Conservation (phyloP, 2,797 vertebrate species). For the Crypturellus tataupa region DNA sequence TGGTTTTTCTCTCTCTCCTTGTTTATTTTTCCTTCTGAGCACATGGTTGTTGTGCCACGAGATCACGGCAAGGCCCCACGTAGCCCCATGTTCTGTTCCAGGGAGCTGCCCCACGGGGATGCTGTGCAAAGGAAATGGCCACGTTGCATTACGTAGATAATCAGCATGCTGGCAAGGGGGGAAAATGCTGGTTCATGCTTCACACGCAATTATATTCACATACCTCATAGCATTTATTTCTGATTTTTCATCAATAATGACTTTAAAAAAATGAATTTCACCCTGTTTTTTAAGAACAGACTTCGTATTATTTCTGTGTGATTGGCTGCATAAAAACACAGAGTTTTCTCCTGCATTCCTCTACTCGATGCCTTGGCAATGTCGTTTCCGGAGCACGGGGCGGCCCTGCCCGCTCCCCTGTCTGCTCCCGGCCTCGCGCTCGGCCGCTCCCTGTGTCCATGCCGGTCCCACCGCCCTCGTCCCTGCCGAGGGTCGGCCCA, state of each 20-base stretch:
- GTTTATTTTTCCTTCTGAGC: not conserved
- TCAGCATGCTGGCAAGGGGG: not conserved
- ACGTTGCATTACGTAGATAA: not conserved
- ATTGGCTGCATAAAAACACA: not conserved
- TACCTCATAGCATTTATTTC: not conserved
- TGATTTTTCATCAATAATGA: not conserved
- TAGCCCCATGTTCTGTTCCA: fast-evolving
- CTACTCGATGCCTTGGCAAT: not conserved
- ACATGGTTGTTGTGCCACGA: not conserved
- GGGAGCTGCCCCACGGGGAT: not conserved
- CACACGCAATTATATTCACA: not conserved
- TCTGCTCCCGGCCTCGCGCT: not conserved
- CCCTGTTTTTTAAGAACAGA: not conserved
- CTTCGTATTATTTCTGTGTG: not conserved
- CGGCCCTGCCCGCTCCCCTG: not conserved
- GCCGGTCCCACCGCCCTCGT: no score
- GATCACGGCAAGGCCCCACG: not conserved
- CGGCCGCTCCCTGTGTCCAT: not conserved
- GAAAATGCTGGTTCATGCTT: not conserved
- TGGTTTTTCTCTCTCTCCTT: not conserved
- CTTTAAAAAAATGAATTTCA: not conserved
- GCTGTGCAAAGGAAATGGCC: not conserved
- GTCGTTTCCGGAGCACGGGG: not conserved
- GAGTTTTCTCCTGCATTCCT: not conserved
- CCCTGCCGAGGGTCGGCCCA: no score